phyloP scores from a whole-genome alignment of 2,888 invertebrate species.

The Clepsis dumicolana region DNA sequence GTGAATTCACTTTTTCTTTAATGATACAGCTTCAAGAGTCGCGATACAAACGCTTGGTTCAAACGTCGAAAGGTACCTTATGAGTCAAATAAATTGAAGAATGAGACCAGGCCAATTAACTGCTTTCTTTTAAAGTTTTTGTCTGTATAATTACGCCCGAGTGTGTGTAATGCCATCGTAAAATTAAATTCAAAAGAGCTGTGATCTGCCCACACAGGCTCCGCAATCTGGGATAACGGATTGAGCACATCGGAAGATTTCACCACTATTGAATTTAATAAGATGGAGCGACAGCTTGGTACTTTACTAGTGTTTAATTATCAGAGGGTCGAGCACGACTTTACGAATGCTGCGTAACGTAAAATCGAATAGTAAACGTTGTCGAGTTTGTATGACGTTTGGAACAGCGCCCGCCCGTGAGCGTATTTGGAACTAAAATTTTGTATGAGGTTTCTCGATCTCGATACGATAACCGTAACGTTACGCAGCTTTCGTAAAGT shows the following conservation, averaged over 20 bases:
- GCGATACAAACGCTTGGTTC: conserved; percentile 21
- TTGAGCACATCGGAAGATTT: conserved; percentile 31
- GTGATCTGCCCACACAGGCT: conserved; percentile 39
- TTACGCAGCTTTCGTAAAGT: too few species aligned
- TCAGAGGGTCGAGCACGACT: too few species aligned
- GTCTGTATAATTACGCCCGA: conserved; percentile 39
- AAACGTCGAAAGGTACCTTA: conserved; percentile 42
- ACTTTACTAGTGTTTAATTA: conserved; percentile 13
- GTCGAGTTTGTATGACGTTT: too few species aligned
- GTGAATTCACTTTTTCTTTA: conserved; percentile 26
- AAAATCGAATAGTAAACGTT: too few species aligned
- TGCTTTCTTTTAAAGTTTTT: conserved; percentile 56
- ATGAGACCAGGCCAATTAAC: conserved; percentile 64
- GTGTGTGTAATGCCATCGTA: conserved; percentile 33
- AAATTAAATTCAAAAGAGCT: conserved; percentile 42
- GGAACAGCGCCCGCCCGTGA: too few species aligned
- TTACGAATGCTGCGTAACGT: too few species aligned
- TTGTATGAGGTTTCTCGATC: too few species aligned
- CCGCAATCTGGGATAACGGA: conserved; percentile 39
- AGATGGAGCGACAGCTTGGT: conserved; percentile 22
- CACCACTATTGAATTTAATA: conserved; percentile 39
- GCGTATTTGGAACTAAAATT: too few species aligned
- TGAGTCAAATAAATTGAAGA: conserved; percentile 53
- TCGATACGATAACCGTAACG: too few species aligned
- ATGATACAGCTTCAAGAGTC: conserved; percentile 11